Evolutionary conservation across 2,797 vertebrate species (phyloP).

Genomic region (Thunnus albacares): DNA sequence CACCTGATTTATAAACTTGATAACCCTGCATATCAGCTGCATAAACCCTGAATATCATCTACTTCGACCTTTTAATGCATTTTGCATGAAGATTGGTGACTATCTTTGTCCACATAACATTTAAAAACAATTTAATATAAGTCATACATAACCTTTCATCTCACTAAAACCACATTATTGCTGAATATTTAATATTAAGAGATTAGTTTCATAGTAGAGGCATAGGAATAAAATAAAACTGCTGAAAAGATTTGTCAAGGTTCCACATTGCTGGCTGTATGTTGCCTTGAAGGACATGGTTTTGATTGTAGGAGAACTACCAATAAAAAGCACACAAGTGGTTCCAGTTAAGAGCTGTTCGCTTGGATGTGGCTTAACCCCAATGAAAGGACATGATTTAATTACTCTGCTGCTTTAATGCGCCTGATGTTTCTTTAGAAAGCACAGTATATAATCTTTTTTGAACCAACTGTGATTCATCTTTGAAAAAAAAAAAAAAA

Average conservation of each 20-base stretch:
- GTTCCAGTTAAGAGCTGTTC: conserved; percentile 85
- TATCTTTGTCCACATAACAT: conserved; percentile 8
- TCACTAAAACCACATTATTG: conserved; percentile 19
- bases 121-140: conserved; percentile 31
- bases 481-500: conserved; percentile 53
- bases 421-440: conserved; percentile 87
- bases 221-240: conserved; percentile 46
- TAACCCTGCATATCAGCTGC: not conserved
- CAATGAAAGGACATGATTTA: conserved; percentile 89
- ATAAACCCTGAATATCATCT: not conserved
- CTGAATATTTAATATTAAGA: conserved; percentile 7
- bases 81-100: conserved; percentile 2
- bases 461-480: conserved; percentile 81
- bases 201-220: conserved; percentile 44
- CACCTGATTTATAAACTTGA: not conserved
- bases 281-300: conserved; percentile 76
- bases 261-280: conserved; percentile 69
- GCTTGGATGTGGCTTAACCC: conserved; percentile 87
- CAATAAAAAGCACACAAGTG: conserved; percentile 88
- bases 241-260: conserved; percentile 70
- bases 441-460: conserved; percentile 84
- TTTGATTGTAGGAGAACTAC: conserved; percentile 84
- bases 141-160: conserved; percentile 9
- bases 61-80: not conserved
- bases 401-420: conserved; percentile 88